These are phyloP conservation scores for Lepidurus packardi DNA, from an alignment of 1,140 invertebrate species.

Conservation along the genomic window DNA sequence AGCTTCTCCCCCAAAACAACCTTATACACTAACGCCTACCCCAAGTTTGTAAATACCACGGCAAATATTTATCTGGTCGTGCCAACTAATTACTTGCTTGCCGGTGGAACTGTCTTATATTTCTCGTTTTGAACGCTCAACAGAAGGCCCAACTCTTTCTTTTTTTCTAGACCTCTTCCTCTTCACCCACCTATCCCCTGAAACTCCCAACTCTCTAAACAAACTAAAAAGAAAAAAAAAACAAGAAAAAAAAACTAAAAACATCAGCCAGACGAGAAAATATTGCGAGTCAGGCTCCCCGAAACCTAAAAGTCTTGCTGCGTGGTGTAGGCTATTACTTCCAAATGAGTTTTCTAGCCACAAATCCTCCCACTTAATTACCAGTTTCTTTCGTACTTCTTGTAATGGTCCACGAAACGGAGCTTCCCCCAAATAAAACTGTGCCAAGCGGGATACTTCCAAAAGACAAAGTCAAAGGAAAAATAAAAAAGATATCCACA, in stretches of 20 bases:
- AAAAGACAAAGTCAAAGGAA: not conserved
- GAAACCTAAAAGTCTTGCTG: not conserved
- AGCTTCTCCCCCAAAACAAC: too few relatives aligned
- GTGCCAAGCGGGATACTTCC: not conserved
- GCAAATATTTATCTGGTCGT: constrained; percentile 1
- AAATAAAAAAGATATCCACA: not conserved
- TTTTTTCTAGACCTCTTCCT: not conserved
- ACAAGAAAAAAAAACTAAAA: not conserved
- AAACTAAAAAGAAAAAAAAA: not conserved
- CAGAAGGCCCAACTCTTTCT: not conserved
- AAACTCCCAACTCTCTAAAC: not conserved
- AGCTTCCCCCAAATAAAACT: not conserved
- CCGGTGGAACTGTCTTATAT: not conserved
- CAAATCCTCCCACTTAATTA: constrained; percentile 19
- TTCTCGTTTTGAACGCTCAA: not conserved
- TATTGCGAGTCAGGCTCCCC: constrained; percentile 12
- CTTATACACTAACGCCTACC: not conserved
- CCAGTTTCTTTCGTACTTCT: not conserved
- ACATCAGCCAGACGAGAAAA: not conserved
- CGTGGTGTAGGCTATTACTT: constrained; percentile 17
- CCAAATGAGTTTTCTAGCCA: constrained; percentile 14
- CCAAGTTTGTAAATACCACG: not conserved
- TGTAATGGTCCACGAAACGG: not conserved
- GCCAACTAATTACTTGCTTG: constrained; percentile 8
- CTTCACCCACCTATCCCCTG: not conserved